Conservation (phyloP, 2,113 vertebrate species). For the Daphoenositta chrysoptera region DNA sequence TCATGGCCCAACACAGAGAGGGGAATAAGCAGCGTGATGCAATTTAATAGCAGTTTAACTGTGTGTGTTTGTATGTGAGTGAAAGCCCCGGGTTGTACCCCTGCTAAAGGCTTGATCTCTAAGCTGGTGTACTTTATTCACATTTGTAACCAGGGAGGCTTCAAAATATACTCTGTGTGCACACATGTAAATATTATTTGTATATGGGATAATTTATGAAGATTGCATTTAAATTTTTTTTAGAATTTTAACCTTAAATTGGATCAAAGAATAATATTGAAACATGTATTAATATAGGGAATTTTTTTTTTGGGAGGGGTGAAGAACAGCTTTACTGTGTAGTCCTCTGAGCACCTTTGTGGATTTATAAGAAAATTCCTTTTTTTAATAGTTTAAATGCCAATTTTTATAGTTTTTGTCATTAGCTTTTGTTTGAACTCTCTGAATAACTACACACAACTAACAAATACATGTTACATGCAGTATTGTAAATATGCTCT, state of each 20-base stretch:
- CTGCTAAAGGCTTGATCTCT: neutral
- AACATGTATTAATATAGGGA: neutral
- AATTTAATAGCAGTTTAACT: neutral
- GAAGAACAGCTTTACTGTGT: neutral
- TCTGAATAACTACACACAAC: neutral
- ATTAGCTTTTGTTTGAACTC: neutral
- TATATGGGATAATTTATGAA: neutral
- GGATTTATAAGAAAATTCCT: neutral
- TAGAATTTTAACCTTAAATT: neutral
- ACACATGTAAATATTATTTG: neutral
- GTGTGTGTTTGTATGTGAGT: neutral
- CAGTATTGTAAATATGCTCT: neutral
- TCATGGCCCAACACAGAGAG: neutral
- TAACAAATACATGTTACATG: neutral
- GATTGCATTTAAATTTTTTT: neutral
- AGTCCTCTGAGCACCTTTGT: neutral
- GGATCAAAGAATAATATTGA: neutral
- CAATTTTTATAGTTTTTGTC: neutral
- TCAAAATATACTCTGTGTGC: neutral
- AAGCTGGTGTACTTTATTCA: neutral
- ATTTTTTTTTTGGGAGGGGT: accelerated
- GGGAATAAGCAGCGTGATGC: neutral
- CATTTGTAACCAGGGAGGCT: neutral
- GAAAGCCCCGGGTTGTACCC: neutral
- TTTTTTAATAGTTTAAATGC: neutral